A percentile compares a stretch with the other conserved stretches of the same genome.
These are phyloP conservation scores for Mormyrops attenuatus DNA, from an alignment of 2,797 vertebrate genomes.

Conservation along the genomic window DNA sequence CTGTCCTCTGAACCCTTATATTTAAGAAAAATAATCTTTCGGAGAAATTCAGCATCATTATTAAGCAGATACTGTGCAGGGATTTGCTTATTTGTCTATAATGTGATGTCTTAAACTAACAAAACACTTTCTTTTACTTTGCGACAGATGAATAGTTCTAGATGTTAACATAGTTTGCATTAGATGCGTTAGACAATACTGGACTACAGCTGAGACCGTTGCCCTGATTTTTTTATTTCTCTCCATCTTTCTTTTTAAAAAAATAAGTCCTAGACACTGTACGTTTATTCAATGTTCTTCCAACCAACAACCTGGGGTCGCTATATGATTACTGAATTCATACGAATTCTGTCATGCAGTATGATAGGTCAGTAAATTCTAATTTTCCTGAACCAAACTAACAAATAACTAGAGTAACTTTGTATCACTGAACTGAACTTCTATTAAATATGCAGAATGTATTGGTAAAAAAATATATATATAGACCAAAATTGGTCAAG, in stretches of 20 bases:
- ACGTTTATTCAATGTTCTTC: slow-evolving; percentile 41
- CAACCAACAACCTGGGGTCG: slow-evolving; percentile 52
- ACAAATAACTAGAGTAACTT: not conserved
- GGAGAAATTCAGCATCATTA: too few relatives aligned
- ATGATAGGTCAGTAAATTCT: slow-evolving; percentile 45
- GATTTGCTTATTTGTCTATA: too few relatives aligned
- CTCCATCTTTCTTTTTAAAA: not conserved
- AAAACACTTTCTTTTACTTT: too few relatives aligned
- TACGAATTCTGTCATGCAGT: slow-evolving; percentile 58
- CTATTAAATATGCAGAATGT: not conserved
- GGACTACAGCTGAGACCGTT: not conserved
- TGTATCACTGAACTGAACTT: not conserved
- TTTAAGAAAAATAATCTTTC: too few relatives aligned
- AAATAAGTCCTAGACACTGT: slow-evolving; percentile 38
- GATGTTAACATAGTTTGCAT: too few relatives aligned
- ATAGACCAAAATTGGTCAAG: not conserved
- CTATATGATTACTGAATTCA: slow-evolving; percentile 53
- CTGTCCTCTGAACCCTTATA: too few relatives aligned
- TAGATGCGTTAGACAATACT: too few relatives aligned
- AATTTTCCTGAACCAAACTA: not conserved
- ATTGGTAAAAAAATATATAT: not conserved
- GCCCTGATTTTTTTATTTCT: not conserved
- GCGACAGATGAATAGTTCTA: too few relatives aligned
- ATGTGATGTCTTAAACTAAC: too few relatives aligned
- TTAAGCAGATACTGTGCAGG: too few relatives aligned